These are phyloP conservation scores for Trinectes maculatus DNA, from an alignment of 2,113 vertebrate species.

Conservation along the genomic window DNA sequence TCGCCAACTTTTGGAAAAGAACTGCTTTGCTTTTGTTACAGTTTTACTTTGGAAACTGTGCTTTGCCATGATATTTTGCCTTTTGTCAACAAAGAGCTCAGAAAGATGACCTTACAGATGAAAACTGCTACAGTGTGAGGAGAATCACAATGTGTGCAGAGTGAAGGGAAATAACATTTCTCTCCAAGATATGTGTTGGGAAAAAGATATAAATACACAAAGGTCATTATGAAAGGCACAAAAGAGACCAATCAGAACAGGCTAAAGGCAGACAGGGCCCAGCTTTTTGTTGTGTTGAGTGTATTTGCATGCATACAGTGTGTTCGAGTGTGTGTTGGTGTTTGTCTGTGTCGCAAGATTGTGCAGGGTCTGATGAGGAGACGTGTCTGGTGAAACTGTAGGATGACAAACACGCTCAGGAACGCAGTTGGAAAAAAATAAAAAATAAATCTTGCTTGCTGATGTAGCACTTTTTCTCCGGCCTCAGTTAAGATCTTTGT, in stretches of 20 bases:
- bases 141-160: conserved; percentile 5
- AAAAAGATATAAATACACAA: no score
- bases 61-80: conserved; percentile 57
- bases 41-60: conserved; percentile 55
- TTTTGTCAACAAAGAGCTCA: conserved; percentile 46
- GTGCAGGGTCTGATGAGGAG: conserved; percentile 23
- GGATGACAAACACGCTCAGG: conserved; percentile 37
- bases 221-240: conserved; percentile 16
- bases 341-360: conserved; percentile 12
- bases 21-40: conserved; percentile 50
- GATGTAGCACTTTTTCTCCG: conserved; percentile 50
- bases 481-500: conserved; percentile 44
- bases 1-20: conserved; percentile 20
- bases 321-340: conserved; percentile 18
- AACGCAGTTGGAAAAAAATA: neutral
- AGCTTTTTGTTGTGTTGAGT: conserved; percentile 9
- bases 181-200: neutral
- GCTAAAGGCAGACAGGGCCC: neutral
- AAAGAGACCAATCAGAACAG: conserved; percentile 34
- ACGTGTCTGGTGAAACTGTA: conserved; percentile 34
- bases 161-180: conserved; percentile 16
- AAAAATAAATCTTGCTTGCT: conserved; percentile 32
- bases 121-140: conserved; percentile 32
- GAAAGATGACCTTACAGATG: conserved; percentile 5
- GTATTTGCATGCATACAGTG: conserved; percentile 39